These are phyloP conservation scores for Neoitamus cyanurus DNA, from an alignment of 2,888 invertebrate genomes.

Conservation along the genomic window DNA sequence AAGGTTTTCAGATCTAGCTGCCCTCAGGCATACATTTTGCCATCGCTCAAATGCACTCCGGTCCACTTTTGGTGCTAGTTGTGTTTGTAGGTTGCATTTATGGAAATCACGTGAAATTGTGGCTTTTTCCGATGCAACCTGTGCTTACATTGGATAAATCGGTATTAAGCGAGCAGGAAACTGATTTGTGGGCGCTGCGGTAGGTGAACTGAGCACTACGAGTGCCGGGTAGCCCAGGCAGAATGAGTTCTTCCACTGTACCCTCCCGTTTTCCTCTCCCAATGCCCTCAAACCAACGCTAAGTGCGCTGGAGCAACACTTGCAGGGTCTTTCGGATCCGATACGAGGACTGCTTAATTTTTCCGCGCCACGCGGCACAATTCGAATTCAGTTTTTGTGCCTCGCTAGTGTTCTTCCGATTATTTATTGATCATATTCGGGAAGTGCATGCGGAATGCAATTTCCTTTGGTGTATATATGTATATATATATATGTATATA, in stretches of 20 bases:
- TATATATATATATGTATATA: no score
- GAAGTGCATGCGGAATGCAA: constrained; percentile 18
- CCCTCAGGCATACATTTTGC: neutral
- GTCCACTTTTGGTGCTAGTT: neutral
- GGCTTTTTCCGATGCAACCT: constrained; percentile 18
- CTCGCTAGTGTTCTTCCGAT: neutral
- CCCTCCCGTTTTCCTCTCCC: neutral
- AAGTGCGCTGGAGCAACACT: neutral
- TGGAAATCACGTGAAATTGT: constrained; percentile 25
- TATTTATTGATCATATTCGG: constrained; percentile 31
- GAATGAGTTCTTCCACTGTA: neutral
- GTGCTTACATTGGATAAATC: neutral
- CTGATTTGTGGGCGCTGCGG: constrained; percentile 8
- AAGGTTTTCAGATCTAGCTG: neutral
- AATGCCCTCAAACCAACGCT: neutral
- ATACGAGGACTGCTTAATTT: neutral
- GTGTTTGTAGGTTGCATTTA: constrained; percentile 12
- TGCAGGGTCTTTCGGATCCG: neutral
- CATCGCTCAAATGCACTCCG: neutral
- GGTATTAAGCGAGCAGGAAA: neutral
- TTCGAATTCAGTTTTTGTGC: neutral
- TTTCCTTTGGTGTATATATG: neutral
- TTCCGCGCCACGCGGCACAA: neutral
- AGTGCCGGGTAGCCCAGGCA: neutral
- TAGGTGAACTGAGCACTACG: neutral